Percentiles rank a stretch among this genome's conserved stretches.
phyloP scores from a whole-genome alignment of 2,888 invertebrate species.

The Loripinus fragilis region DNA sequence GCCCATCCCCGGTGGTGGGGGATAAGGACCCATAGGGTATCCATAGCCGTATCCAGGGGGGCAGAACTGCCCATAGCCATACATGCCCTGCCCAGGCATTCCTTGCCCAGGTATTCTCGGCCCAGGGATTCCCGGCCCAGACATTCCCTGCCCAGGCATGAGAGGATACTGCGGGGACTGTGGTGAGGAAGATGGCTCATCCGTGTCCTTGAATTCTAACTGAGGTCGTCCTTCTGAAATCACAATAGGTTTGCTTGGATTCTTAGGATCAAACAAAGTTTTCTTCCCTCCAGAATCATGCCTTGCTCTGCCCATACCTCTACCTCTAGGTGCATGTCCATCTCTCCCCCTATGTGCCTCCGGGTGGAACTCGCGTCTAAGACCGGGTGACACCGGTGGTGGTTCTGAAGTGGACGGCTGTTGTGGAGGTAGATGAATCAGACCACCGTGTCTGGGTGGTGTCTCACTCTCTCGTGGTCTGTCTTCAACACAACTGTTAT shows the following conservation, averaged over 20 bases:
- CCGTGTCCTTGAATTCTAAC: conserved; percentile 69
- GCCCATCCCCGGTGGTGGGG: conserved; percentile 22
- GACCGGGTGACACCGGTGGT: conserved; percentile 17
- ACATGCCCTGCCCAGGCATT: conserved; percentile 35
- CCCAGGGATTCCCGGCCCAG: conserved; percentile 41
- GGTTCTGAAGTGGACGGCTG: conserved; percentile 31
- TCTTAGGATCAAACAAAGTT: conserved; percentile 79
- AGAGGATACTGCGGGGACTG: conserved; percentile 45
- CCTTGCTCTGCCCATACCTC: conserved; percentile 36
- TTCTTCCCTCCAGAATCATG: conserved; percentile 60
- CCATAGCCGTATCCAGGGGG: conserved; percentile 36
- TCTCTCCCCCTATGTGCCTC: not conserved
- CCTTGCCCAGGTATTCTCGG: conserved; percentile 46
- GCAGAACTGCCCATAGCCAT: conserved; percentile 33
- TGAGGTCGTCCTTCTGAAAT: conserved; percentile 57
- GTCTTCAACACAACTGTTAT: conserved; percentile 8
- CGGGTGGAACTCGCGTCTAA: not conserved
- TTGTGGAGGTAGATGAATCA: conserved; percentile 62
- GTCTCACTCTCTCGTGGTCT: conserved; percentile 16
- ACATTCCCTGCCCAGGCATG: conserved; percentile 33
- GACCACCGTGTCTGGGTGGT: conserved; percentile 58
- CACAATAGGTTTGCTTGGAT: conserved; percentile 77
- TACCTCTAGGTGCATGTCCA: conserved; percentile 10
- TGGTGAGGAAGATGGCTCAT: conserved; percentile 55
- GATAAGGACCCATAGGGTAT: conserved; percentile 21